These are phyloP conservation scores for Hoplostethus mediterraneus DNA, from an alignment of 2,797 vertebrate species.

Conservation along the genomic window DNA sequence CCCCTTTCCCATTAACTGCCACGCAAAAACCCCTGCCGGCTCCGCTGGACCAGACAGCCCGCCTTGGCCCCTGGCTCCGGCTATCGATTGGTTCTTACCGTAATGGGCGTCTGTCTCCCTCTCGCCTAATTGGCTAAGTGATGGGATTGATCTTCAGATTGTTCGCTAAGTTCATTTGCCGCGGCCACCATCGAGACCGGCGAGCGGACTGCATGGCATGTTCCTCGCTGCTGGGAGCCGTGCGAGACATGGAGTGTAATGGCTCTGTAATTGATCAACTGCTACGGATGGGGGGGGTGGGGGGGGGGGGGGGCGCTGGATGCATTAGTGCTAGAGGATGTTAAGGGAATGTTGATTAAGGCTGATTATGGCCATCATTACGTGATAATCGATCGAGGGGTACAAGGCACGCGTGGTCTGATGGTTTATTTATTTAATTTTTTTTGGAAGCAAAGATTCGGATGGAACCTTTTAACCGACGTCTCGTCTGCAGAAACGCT, in stretches of 20 bases:
- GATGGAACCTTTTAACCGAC: conserved; percentile 46
- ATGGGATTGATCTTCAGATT: conserved; percentile 86
- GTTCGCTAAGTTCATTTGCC: conserved; percentile 83
- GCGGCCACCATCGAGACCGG: conserved; percentile 67
- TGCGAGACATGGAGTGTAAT: conserved; percentile 74
- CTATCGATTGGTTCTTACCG: conserved; percentile 84
- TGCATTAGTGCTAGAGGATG: conserved; percentile 75
- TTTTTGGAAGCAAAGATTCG: background rate
- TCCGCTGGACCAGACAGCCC: conserved; percentile 72
- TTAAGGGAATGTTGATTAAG: conserved; percentile 79
- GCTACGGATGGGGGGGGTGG: conserved; percentile 52
- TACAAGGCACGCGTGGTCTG: conserved; percentile 38
- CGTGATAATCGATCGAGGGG: conserved; percentile 65
- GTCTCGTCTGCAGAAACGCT: conserved; percentile 42
- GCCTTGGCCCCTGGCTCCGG: conserved; percentile 79
- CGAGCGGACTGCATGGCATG: conserved; percentile 60
- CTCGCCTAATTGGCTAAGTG: conserved; percentile 88
- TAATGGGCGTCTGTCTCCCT: conserved; percentile 86
- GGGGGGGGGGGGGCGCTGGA: conserved; percentile 72
- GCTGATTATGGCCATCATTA: conserved; percentile 69
- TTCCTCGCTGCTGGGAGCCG: conserved; percentile 64
- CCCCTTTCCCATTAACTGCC: conserved; percentile 69
- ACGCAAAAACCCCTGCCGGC: conserved; percentile 65
- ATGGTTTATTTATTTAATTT: conserved; percentile 27
- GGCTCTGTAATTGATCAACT: conserved; percentile 80